Conservation (phyloP, 2,113 vertebrate species). For the Hyperoodon ampullatus region DNA sequence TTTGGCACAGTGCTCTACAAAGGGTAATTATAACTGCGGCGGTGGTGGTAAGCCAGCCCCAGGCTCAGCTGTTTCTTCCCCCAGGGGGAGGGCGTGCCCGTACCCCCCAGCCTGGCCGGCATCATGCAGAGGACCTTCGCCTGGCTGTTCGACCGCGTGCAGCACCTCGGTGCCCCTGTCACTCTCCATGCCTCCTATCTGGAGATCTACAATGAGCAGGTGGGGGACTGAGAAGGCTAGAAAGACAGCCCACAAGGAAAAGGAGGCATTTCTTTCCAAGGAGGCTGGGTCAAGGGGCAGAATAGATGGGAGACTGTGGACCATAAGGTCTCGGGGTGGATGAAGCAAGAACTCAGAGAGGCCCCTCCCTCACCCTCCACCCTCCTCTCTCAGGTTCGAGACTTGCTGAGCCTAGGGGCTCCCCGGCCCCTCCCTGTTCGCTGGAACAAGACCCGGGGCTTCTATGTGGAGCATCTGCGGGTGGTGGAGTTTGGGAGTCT, state of each 20-base stretch:
- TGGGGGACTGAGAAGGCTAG: not conserved
- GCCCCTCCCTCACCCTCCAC: not conserved
- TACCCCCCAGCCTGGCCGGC: constrained; percentile 68
- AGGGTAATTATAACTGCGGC: not conserved
- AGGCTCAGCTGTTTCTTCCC: not conserved
- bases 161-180: constrained; percentile 53
- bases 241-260: not conserved
- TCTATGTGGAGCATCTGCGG: constrained; percentile 86
- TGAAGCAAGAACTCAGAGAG: rapidly evolving
- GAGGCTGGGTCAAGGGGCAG: not conserved
- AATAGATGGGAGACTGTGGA: not conserved
- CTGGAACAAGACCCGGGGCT: constrained; percentile 85
- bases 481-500: constrained; percentile 80
- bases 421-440: constrained; percentile 80
- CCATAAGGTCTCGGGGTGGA: not conserved
- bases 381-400: constrained; percentile 79
- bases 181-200: constrained; percentile 85
- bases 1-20: no score
- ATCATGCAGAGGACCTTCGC: constrained; percentile 86
- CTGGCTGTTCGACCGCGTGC: constrained; percentile 84
- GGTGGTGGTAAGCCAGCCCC: not conserved
- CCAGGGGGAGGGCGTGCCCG: constrained; percentile 53
- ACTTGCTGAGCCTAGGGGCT: constrained; percentile 82
- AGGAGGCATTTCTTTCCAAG: not conserved
- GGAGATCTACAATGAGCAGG: constrained; percentile 90